phyloP scores from a whole-genome alignment of 2,888 invertebrate genomes.

The Suillia variegata region DNA sequence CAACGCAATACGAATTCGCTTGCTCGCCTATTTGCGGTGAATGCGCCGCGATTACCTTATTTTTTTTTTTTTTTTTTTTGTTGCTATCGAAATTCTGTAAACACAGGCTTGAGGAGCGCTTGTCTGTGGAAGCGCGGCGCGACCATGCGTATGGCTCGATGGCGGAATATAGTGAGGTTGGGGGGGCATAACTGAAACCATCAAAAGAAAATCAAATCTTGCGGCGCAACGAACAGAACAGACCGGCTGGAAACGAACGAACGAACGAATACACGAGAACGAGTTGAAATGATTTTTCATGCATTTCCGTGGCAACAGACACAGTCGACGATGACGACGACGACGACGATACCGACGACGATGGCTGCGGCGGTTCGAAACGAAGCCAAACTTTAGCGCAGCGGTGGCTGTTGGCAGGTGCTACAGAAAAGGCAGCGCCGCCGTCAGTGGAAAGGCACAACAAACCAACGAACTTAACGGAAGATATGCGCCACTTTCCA shows the following conservation, averaged over 20 bases:
- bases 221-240: conserved; percentile 13
- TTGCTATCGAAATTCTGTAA: not conserved
- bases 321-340: not conserved
- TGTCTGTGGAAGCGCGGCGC: not conserved
- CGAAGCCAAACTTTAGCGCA: not conserved
- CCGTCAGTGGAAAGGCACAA: not conserved
- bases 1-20: conserved; percentile 3
- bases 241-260: not conserved
- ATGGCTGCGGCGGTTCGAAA: not conserved
- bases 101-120: not conserved
- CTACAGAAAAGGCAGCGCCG: not conserved
- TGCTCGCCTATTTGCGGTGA: conserved; percentile 3
- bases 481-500: not conserved
- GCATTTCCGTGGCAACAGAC: conserved; percentile 49
- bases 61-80: too few species aligned
- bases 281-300: conserved; percentile 51
- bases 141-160: not conserved
- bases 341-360: too few species aligned
- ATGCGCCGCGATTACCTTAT: conserved; percentile 1
- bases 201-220: conserved; percentile 51
- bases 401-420: not conserved
- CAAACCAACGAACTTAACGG: not conserved
- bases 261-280: conserved; percentile 39
- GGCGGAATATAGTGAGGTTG: too few species aligned
- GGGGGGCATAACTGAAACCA: conserved; percentile 44